phyloP scores from a whole-genome alignment of 1,140 invertebrate genomes.

The Temnothorax longispinosus region DNA sequence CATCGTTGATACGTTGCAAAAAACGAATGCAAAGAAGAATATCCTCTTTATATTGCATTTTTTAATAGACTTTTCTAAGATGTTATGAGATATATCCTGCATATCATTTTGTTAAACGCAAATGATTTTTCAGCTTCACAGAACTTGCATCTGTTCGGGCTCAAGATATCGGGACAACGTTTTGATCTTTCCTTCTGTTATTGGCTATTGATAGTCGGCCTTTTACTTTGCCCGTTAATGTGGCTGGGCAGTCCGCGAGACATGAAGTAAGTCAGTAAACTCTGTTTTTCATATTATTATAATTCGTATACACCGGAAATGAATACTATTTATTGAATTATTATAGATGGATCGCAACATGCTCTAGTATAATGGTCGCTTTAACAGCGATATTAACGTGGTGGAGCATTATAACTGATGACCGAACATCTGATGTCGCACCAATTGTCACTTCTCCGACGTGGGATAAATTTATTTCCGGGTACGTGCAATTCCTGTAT shows the following conservation, averaged over 20 bases:
- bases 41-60: neutral
- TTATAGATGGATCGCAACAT: constrained; percentile 78
- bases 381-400: constrained; percentile 80
- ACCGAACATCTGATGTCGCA: constrained; percentile 69
- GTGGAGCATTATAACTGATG: constrained; percentile 81
- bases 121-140: constrained; percentile 88
- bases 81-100: neutral
- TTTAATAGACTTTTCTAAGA: neutral
- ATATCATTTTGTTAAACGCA: constrained; percentile 1
- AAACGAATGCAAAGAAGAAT: neutral
- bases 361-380: constrained; percentile 73
- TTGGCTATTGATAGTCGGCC: constrained; percentile 90
- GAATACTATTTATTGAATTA: neutral
- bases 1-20: neutral
- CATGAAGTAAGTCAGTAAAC: constrained; percentile 89
- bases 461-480: constrained; percentile 83
- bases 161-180: constrained; percentile 87
- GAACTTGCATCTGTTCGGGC: constrained; percentile 90
- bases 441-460: constrained; percentile 79
- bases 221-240: constrained; percentile 91
- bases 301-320: neutral
- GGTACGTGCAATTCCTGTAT: constrained; percentile 62
- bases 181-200: constrained; percentile 91
- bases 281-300: neutral
- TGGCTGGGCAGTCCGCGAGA: constrained; percentile 94